Percentiles rank a stretch among this genome's conserved stretches.
These are phyloP conservation scores for Drosophila glabriapex DNA, from an alignment of 2,888 invertebrate genomes.

Conservation along the genomic window DNA sequence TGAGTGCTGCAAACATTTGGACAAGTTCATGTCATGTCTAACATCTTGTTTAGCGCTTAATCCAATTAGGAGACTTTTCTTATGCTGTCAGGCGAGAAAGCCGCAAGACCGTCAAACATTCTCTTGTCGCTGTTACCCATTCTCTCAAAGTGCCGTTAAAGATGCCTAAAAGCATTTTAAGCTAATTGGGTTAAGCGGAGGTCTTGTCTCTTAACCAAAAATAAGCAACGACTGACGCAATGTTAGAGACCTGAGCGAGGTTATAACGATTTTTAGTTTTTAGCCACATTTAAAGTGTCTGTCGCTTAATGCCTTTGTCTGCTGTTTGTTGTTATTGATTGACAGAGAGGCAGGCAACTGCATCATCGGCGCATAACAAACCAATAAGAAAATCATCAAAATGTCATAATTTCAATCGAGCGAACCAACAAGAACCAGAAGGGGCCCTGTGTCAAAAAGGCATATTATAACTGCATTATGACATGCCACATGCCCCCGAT, in stretches of 20 bases:
- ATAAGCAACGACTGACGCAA: slow-evolving; percentile 31
- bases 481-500: slow-evolving; percentile 67
- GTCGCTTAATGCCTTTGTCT: slow-evolving; percentile 33
- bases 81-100: slow-evolving; percentile 17
- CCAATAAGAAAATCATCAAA: slow-evolving; percentile 84
- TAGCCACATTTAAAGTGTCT: slow-evolving; percentile 44
- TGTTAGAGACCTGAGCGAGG: slow-evolving; percentile 22
- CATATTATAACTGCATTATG: slow-evolving; percentile 81
- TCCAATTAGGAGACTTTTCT: slow-evolving; percentile 59
- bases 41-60: slow-evolving; percentile 47
- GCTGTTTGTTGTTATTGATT: slow-evolving; percentile 48
- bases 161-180: slow-evolving; percentile 33
- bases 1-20: slow-evolving; percentile 20
- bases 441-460: slow-evolving; percentile 60
- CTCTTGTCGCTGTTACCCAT: slow-evolving; percentile 1
- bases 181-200: slow-evolving; percentile 45
- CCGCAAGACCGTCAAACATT: neutral
- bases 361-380: slow-evolving; percentile 67
- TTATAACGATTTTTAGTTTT: slow-evolving; percentile 7
- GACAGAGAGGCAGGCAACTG: slow-evolving; percentile 33
- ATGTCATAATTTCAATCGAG: slow-evolving; percentile 82
- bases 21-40: slow-evolving; percentile 35
- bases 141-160: slow-evolving; percentile 27
- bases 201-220: slow-evolving; percentile 17
- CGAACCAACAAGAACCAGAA: slow-evolving; percentile 10